Evolutionary conservation across 2,113 vertebrate genomes (phyloP).

Genomic region (Crotalus helleri): DNA sequence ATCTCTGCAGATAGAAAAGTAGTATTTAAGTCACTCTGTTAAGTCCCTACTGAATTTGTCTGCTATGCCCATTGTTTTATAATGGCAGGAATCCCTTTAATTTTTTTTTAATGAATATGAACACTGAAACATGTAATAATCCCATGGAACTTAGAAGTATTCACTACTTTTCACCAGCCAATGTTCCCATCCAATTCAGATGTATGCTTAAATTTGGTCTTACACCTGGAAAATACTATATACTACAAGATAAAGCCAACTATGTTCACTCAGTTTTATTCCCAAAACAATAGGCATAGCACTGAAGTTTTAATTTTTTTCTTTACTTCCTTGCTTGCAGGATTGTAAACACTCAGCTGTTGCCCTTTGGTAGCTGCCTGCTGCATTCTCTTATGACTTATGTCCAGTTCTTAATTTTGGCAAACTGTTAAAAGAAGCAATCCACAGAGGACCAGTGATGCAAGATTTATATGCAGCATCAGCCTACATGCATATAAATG

Average conservation of each 20-base stretch:
- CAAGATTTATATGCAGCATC: conserved; percentile 23
- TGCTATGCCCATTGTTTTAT: background rate
- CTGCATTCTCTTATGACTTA: too few species aligned
- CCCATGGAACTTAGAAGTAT: background rate
- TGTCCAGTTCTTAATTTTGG: conserved; percentile 28
- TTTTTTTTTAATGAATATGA: background rate
- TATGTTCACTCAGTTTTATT: background rate
- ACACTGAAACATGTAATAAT: background rate
- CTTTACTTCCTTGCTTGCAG: background rate
- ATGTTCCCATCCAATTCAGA: background rate
- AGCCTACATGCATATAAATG: conserved; percentile 43
- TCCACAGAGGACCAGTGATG: conserved; percentile 8
- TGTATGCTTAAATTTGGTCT: background rate
- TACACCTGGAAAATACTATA: background rate
- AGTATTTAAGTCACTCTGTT: background rate
- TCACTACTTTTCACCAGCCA: background rate
- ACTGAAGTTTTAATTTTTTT: conserved; percentile 1
- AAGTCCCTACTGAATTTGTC: background rate
- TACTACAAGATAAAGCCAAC: background rate
- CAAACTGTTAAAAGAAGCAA: conserved; percentile 30
- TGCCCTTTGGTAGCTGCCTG: conserved; percentile 58
- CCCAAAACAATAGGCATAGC: background rate
- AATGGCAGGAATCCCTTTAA: background rate
- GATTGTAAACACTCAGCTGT: conserved; percentile 11
- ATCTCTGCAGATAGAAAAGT: background rate